Base-by-base conservation (phyloP, 1,140 invertebrate species). In the Drosophila seguyi region DNA sequence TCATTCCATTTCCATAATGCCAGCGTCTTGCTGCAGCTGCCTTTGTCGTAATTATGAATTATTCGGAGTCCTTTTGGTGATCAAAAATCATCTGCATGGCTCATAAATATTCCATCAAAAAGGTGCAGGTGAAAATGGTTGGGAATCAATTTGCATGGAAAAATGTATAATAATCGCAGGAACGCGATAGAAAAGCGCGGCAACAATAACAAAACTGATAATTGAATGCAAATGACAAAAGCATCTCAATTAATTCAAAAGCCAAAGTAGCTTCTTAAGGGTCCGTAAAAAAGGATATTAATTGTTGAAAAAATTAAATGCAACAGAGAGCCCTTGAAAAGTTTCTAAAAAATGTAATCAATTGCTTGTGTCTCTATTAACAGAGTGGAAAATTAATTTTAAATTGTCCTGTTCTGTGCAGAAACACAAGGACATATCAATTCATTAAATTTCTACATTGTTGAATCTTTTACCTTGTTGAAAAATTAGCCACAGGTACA, bases 161-260 rank as follows among this genome's bases (percentile, higher is more conserved):
- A 82, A 68, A 75, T 73, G 38, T 55, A 50, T 45, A 60, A 72
- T 72, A 79, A 61, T 61, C 41, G 38, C 47, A 13, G 47, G 34
- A 8, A 47, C 18, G 18, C 29, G 18, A 50, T n/a, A 31, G 63
- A 11, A 75, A 39, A 38, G 11, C 11, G 39, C 7, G 41, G 66
- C 50, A 53, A 75, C 13, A 77, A 79, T 72, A 83, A 76, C 44
- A 78, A 71, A 79, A 57, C 55, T 36, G 63, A 34, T 88, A 83
- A 83, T 88, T 72, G 62, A 69, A 83, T 88, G 75, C 76, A 88
- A 87, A 87, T 88, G 59, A 45, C 31, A 63, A 47, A 65, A 81
- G 45, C 45, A 60, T 39, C 27, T 63, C 44, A 75, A 82, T 87
- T 82, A 58, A 87, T 82, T 50, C 52, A 72, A 36, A 13, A 29